These are phyloP conservation scores for Sinelater perroti DNA, from an alignment of 2,888 invertebrate species.

Conservation along the genomic window DNA sequence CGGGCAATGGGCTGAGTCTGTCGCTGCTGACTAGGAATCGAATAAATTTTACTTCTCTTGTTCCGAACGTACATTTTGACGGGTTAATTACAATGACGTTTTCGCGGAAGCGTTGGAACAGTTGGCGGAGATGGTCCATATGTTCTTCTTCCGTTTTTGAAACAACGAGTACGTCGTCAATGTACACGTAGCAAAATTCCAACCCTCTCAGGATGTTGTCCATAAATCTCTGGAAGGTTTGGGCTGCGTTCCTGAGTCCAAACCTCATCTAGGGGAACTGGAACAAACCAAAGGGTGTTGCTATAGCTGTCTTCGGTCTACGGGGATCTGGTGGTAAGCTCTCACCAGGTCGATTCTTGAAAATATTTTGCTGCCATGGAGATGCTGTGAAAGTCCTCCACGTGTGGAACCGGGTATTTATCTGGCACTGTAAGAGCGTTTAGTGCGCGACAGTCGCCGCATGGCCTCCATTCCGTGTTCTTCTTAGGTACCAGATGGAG, in stretches of 20 bases:
- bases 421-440: constrained; percentile 53
- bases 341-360: constrained; percentile 51
- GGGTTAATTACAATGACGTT: constrained; percentile 49
- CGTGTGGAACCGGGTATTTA: constrained; percentile 56
- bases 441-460: constrained; percentile 44
- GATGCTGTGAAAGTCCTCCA: constrained; percentile 51
- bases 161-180: constrained; percentile 52
- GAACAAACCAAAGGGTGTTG: constrained; percentile 35
- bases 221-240: constrained; percentile 57
- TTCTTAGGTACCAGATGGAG: too few species aligned
- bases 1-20: constrained; percentile 49
- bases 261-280: constrained; percentile 46
- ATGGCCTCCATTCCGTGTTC: constrained; percentile 42
- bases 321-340: constrained; percentile 55
- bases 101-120: constrained; percentile 44
- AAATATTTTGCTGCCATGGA: constrained; percentile 47
- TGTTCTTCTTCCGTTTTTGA: constrained; percentile 43
- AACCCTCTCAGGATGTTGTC: constrained; percentile 47
- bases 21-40: constrained; percentile 41
- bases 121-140: constrained; percentile 42
- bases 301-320: constrained; percentile 54
- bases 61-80: constrained; percentile 50
- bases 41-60: constrained; percentile 43
- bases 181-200: constrained; percentile 50
- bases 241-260: constrained; percentile 56